phyloP scores from a whole-genome alignment of 2,113 vertebrate genomes.

The Polypterus bichir region DNA sequence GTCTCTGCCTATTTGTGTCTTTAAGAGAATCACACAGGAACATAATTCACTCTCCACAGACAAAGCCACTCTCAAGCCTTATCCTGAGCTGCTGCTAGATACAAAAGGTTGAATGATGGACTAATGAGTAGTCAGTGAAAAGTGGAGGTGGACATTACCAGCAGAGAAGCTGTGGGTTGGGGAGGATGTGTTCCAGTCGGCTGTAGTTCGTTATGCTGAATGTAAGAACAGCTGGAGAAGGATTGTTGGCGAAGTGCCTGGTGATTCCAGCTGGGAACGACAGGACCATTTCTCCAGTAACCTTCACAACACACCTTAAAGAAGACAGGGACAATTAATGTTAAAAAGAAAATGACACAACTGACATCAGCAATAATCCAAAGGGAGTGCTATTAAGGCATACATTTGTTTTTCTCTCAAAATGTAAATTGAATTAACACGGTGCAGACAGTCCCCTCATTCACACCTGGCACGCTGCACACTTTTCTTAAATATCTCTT shows the following conservation, averaged over 20 bases:
- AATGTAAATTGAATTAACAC: too few relatives aligned
- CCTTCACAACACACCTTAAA: conserved; percentile 85
- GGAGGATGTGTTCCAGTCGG: conserved; percentile 86
- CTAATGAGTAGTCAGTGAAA: too few relatives aligned
- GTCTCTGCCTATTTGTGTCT: too few relatives aligned
- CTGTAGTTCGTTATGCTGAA: conserved; percentile 85
- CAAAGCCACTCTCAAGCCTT: too few relatives aligned
- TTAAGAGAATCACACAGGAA: too few relatives aligned
- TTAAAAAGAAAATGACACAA: background rate
- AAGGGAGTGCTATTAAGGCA: background rate
- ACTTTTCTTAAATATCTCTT: too few relatives aligned
- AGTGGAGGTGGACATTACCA: conserved; percentile 49
- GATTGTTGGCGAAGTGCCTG: conserved; percentile 85
- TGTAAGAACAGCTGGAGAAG: conserved; percentile 73
- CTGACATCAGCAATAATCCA: background rate
- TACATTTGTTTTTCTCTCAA: too few relatives aligned
- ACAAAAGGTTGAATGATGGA: too few relatives aligned
- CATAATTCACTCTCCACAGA: too few relatives aligned
- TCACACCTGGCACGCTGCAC: too few relatives aligned
- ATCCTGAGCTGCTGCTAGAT: too few relatives aligned
- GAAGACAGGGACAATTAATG: conserved; percentile 7
- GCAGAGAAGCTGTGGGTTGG: conserved; percentile 94
- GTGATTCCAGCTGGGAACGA: conserved; percentile 94
- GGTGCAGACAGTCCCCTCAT: too few relatives aligned
- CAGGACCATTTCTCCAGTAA: conserved; percentile 91